Conservation (phyloP, 1,140 invertebrate species). For the Aphaenogaster ashmeadi region DNA sequence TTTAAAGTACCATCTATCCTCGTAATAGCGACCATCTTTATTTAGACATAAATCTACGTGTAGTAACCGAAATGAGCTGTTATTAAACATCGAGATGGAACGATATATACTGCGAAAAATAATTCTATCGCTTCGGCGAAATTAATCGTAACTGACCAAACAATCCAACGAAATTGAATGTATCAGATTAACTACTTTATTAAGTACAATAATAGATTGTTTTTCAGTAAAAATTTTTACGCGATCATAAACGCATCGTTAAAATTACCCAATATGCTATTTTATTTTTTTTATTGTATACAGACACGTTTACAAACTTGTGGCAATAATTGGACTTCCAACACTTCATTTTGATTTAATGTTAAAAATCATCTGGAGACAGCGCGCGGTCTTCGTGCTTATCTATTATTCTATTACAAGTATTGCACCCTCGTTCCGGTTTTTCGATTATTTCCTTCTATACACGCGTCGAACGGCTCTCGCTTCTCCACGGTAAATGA, state of each 20-base stretch:
- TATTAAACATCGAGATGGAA: neutral
- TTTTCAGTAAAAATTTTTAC: neutral
- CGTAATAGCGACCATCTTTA: neutral
- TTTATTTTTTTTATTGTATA: neutral
- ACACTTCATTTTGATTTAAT: neutral
- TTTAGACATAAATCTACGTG: neutral
- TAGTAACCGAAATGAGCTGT: neutral
- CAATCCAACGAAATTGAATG: too few species aligned
- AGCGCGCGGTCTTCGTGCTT: neutral
- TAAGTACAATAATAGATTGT: neutral
- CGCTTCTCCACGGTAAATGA: constrained; percentile 1
- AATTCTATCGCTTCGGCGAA: neutral
- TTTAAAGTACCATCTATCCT: neutral
- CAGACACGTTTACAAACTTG: neutral
- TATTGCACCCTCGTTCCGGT: neutral
- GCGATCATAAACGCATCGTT: neutral
- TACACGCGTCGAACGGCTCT: neutral
- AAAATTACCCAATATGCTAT: neutral
- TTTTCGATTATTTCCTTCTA: constrained; percentile 3
- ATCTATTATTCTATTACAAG: constrained; percentile 7
- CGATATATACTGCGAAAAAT: neutral
- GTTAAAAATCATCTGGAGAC: neutral
- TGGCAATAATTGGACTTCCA: neutral
- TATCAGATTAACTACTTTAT: neutral
- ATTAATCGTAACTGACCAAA: neutral